Evolutionary conservation across 2,888 invertebrate species (phyloP), one percentile per base, ranked within the genome.

Genomic region (Cosmopolites sordidus): DNA sequence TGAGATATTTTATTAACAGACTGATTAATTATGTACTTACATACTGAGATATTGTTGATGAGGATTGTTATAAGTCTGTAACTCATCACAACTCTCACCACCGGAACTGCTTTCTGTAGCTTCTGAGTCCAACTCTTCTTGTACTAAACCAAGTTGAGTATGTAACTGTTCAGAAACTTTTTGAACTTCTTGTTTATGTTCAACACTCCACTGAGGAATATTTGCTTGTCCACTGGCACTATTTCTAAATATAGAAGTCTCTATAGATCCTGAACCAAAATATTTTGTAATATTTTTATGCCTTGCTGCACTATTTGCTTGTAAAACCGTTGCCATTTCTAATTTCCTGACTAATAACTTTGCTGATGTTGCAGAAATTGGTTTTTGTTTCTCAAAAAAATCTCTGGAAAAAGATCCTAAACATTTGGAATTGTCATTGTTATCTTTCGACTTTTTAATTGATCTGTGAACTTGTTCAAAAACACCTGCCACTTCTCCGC

Each of bases 101-200:
- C 93, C 95, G 12, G 94, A 94, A 68, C 93, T 94, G 56, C 92
- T 92, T 12, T 87, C 92, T 1, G 96, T 96, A 29, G 91, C 93
- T 76, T 96, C 95, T 1, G 93, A 92, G 73, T 96, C 95, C 59
- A 92, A 78, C 64, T 85, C 84, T 54, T 79, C 78, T 69, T 90
- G 87, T 50, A 92, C 81, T 58, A 87, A 78, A 17, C 83, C 79
- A 61, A 93, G 73, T 70, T 90, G 88, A 0, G 84, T 82, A 43
- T 82, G 79, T 57, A 94, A 72, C 14, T 86, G 81, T 14, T 89
- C 89, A 1, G 88, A 80, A 1, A 89, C 83, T 58, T 81, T 82
- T 59, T 84, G 84, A 59, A 92, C 72, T 64, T 86, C 84, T 37
- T 76, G 71, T 46, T 76, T 74, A 33, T 76, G 67, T 59, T 76